A percentile compares a stretch with the other conserved stretches of the same genome.
These are phyloP conservation scores for Rhinogobius similis DNA, from an alignment of 2,113 vertebrate species.

Conservation along the genomic window DNA sequence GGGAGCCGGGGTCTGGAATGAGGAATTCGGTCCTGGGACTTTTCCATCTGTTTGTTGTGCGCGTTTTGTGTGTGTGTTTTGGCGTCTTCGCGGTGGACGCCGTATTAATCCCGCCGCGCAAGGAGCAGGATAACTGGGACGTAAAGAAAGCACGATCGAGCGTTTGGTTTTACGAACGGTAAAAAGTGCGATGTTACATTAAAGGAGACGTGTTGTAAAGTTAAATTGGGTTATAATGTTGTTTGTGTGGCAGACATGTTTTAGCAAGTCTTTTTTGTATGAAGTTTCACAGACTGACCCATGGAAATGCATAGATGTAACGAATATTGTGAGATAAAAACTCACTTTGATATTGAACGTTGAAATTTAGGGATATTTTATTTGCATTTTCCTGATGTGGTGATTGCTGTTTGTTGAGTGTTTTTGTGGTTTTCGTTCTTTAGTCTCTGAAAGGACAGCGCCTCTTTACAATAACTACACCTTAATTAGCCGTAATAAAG, in stretches of 20 bases:
- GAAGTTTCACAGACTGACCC: no score
- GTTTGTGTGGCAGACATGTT: no score
- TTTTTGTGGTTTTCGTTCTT: not conserved
- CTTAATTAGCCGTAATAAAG: no score
- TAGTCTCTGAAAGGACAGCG: not conserved
- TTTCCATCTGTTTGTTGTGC: conserved; percentile 50
- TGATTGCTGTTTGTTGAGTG: not conserved
- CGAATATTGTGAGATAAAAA: no score
- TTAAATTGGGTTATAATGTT: not conserved
- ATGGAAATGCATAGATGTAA: no score
- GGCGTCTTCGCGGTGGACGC: not conserved
- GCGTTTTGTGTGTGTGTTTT: no score
- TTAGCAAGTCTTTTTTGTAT: no score
- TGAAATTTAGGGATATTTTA: not conserved
- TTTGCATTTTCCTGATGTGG: no score
- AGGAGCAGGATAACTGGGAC: conserved; percentile 6
- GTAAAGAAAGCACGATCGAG: not conserved
- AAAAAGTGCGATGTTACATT: not conserved
- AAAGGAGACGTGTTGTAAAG: not conserved
- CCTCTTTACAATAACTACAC: no score
- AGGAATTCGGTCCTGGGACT: conserved; percentile 44
- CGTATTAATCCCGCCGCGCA: conserved; percentile 16
- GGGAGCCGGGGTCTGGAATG: conserved; percentile 34
- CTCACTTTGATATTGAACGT: no score
- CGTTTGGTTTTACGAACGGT: no score